Evolutionary conservation across 2,888 invertebrate species (phyloP), one percentile per base, ranked within the genome.

Genomic region (Stenurella melanura): DNA sequence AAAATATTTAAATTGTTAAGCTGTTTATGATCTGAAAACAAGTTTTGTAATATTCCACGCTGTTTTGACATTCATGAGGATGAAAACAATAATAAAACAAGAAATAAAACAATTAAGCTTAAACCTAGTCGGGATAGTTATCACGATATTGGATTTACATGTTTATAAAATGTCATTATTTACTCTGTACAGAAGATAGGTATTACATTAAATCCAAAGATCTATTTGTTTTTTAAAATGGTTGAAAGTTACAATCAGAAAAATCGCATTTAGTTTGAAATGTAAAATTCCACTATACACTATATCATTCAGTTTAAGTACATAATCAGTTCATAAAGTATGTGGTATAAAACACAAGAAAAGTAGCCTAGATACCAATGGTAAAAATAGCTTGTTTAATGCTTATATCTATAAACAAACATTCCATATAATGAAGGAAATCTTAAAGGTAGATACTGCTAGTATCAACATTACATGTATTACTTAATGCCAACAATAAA

Each of bases 1-100:
- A 56, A 61, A 63, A 63, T 72, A 34, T 72, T 72, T 72, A 34
- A 63, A 63, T 72, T 54, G 63, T 18, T 72, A 72, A 72, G 72
- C 63, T 54, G 63, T 72, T 72, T 72, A 72, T 30, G 63, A 21
- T 30, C 10, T 60, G 17, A 61, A 72, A 54, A 63, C 63, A 30
- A 19, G 21, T 70, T 60, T 42, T 60, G 42, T 70, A 69, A 69
- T 18, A n/a, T 42, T 42, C 17, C 38, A 38, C 42, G n/a, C 58
- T 60, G 19, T 60, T 38, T 70, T 70, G 60, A 50, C 19, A 42
- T 42, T 21, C 9, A 17, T 19, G n/a, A 19, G 60, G 60, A 60
- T 34, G 42, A 60, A 70, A 70, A 70, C 60, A 60, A 70, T 70
- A 70, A 70, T 70, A 19, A 58, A 70, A 12, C 69, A 60, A 70